Evolutionary conservation across 92 coral and sea anemone species (phyloP), one percentile per base, ranked within the genome.

Genomic region (Porites cylindrica): DNA sequence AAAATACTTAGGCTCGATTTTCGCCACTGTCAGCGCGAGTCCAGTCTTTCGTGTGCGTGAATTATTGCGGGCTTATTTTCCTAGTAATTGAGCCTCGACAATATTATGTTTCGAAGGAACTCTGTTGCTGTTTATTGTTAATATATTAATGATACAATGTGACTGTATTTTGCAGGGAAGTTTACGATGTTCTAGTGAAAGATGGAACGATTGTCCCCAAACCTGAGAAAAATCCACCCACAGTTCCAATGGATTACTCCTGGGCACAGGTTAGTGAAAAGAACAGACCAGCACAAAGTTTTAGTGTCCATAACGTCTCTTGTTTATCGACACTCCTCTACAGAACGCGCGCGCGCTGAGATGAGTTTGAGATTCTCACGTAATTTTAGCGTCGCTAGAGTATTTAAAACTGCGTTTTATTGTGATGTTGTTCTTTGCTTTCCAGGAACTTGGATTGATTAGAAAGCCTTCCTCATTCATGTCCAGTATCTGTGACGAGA

Each of bases 401-500:
- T 3, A 38, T 4, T 38, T 38, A 38, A 38, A 38, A 38, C 47
- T 38, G 47, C 7, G 4, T 38, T 38, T 4, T 38, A 38, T 38
- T 38, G 19, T 65, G 17, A n/a, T 8, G 11, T 47, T 79, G 24
- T 50, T 38, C 47, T 71, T 51, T 43, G 17, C 21, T 73, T 78
- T 66, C 7, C 83, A 97, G 99, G 99, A 97, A 78, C 93, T 97
- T 29, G 99, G 99, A 38, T 84, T 97, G 84, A 97, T 97, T 76
- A 98, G 99, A 60, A 97, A 97, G 60, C 99, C 99, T 13, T 95
- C 99, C 13, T 97, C 99, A 8, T 97, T 97, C 84, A 97, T 97
- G 99, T 97, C 99, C 8, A 97, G 99, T 86, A 97, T 97, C 85
- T 97, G 99, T 75, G 99, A 97, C 58, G 99, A 97, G 92, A 87